Conservation (phyloP, 2,888 invertebrate genomes). For the Acrobasis repandana region DNA sequence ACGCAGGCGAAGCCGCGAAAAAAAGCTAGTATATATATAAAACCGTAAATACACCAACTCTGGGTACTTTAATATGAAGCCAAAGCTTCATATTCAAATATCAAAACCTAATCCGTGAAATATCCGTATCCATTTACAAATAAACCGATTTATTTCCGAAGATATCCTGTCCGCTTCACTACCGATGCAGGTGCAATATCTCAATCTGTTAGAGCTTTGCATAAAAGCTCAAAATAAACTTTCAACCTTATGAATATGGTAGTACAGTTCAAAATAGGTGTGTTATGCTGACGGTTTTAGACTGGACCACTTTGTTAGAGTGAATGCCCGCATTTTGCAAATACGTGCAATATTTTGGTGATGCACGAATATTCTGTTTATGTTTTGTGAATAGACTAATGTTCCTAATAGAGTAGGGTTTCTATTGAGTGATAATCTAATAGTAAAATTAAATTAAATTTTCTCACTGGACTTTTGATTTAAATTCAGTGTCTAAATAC, state of each 20-base stretch:
- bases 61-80: constrained; percentile 29
- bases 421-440: too few relatives aligned
- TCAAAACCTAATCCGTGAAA: constrained; percentile 18
- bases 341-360: constrained; percentile 19
- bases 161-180: constrained; percentile 22
- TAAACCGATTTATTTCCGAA: constrained; percentile 22
- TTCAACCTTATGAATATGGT: neutral
- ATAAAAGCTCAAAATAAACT: neutral
- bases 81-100: constrained; percentile 30
- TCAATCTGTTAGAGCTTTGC: constrained; percentile 31
- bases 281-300: neutral
- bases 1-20: too few relatives aligned
- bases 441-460: too few relatives aligned
- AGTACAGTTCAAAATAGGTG: constrained; percentile 15
- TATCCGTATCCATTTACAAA: constrained; percentile 20
- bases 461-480: too few relatives aligned
- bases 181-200: constrained; percentile 36
- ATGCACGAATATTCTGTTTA: constrained; percentile 19
- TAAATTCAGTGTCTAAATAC: too few relatives aligned
- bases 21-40: too few relatives aligned
- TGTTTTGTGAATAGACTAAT: constrained; percentile 3
- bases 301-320: constrained; percentile 24
- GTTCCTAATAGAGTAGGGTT: neutral
- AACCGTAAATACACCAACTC: too few relatives aligned
- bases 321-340: constrained; percentile 21